Conservation (phyloP, 2,113 vertebrate species). For the Typhlomys cinereus region DNA sequence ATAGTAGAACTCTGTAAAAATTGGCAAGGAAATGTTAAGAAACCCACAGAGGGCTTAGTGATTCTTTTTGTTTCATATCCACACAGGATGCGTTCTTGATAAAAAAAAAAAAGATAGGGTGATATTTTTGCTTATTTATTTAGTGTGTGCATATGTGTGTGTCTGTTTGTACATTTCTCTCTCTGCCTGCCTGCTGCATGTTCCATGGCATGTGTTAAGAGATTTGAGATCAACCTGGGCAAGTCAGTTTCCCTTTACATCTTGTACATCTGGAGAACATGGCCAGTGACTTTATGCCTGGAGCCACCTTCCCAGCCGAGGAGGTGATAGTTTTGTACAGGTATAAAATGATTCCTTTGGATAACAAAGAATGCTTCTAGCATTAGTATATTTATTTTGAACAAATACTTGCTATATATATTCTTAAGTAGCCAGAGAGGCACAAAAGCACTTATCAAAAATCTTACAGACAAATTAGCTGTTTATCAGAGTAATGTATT, state of each 20-base stretch:
- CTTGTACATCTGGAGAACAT: too few species aligned
- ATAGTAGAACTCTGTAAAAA: neutral
- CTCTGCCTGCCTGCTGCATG: too few species aligned
- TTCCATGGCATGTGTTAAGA: too few species aligned
- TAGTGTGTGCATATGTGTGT: too few species aligned
- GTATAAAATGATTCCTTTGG: neutral
- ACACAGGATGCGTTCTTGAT: neutral
- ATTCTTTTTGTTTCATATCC: neutral
- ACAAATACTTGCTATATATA: neutral
- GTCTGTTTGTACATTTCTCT: too few species aligned
- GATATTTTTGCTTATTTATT: too few species aligned
- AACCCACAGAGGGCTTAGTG: neutral
- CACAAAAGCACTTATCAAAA: neutral
- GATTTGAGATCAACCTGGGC: too few species aligned
- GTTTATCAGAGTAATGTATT: neutral
- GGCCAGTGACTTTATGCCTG: too few species aligned
- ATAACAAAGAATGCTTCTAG: neutral
- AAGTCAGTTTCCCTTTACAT: too few species aligned
- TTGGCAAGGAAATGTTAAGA: neutral
- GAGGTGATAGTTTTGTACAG: too few species aligned
- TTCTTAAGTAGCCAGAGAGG: neutral
- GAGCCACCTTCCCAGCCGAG: too few species aligned
- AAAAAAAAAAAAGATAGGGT: neutral
- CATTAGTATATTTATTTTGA: neutral
- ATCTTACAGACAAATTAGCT: neutral